Percentiles rank a stretch among this genome's conserved stretches.
Conservation (phyloP, 2,113 vertebrate species). For the Channa maculata region DNA sequence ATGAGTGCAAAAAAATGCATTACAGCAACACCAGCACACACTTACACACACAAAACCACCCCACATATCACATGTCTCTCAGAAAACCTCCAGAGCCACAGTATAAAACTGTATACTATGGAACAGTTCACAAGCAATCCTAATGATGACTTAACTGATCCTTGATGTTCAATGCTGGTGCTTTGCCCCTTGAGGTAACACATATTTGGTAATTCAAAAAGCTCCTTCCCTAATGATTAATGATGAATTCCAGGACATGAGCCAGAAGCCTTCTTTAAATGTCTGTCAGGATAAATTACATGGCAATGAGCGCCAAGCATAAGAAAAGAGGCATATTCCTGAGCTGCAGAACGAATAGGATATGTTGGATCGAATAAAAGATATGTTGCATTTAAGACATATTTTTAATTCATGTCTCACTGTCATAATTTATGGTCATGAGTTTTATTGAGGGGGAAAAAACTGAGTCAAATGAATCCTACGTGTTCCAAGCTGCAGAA, state of each 20-base stretch:
- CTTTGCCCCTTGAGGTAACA: not conserved
- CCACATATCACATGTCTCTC: too few species aligned
- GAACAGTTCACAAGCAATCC: too few species aligned
- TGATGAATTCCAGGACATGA: not conserved
- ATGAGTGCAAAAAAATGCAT: too few species aligned
- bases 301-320: not conserved
- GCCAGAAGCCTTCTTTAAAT: not conserved
- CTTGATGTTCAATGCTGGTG: not conserved
- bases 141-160: too few species aligned
- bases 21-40: too few species aligned
- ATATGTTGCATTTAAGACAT: slow-evolving; percentile 10
- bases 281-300: slow-evolving; percentile 5
- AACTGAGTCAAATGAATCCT: slow-evolving; percentile 19
- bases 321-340: slow-evolving; percentile 22
- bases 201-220: not conserved
- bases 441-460: not conserved
- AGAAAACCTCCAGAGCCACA: too few species aligned
- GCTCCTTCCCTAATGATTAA: not conserved
- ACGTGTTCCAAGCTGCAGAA: slow-evolving; percentile 17
- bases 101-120: too few species aligned
- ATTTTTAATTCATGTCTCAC: slow-evolving; percentile 6
- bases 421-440: not conserved
- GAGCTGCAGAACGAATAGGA: slow-evolving; percentile 36
- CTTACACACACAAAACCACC: too few species aligned
- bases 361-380: slow-evolving; percentile 2